These are phyloP conservation scores for Sander vitreus DNA, from an alignment of 2,113 vertebrate genomes.

Conservation along the genomic window DNA sequence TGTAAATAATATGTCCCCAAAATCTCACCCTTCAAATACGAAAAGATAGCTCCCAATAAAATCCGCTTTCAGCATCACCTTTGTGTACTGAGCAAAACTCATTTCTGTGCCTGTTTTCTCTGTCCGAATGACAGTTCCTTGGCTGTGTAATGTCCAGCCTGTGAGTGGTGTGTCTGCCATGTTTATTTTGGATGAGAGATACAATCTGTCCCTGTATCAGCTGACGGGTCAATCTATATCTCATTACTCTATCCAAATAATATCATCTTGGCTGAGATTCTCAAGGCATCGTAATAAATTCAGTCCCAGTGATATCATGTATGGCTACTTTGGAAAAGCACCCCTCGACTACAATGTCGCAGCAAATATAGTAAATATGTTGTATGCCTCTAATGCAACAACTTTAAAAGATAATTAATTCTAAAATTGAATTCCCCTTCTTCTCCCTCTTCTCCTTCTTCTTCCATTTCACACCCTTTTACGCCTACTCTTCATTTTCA, in stretches of 20 bases:
- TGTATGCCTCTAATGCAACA: conserved; percentile 23
- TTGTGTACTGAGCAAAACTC: conserved; percentile 37
- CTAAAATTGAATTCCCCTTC: no score
- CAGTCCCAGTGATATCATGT: conserved; percentile 29
- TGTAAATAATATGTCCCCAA: conserved; percentile 1
- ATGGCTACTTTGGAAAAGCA: conserved; percentile 11
- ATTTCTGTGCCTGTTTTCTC: conserved; percentile 48
- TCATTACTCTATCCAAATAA: conserved; percentile 78
- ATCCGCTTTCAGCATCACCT: conserved; percentile 32
- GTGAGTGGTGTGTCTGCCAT: conserved; percentile 62
- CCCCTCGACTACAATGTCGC: neutral
- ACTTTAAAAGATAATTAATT: conserved; percentile 43
- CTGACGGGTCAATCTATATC: conserved; percentile 80
- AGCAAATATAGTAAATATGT: conserved; percentile 24
- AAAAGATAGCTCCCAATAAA: neutral
- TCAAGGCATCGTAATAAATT: conserved; percentile 38
- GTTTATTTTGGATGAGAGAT: conserved; percentile 77
- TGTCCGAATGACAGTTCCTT: conserved; percentile 52
- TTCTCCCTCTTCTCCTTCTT: no score
- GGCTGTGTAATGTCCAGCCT: conserved; percentile 42
- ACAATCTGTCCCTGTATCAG: conserved; percentile 71
- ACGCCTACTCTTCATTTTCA: conserved; percentile 57
- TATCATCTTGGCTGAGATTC: conserved; percentile 60
- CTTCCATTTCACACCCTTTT: conserved; percentile 36
- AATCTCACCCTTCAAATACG: neutral